These are phyloP conservation scores for Grus americana DNA, from an alignment of 2,113 vertebrate species.

Conservation along the genomic window DNA sequence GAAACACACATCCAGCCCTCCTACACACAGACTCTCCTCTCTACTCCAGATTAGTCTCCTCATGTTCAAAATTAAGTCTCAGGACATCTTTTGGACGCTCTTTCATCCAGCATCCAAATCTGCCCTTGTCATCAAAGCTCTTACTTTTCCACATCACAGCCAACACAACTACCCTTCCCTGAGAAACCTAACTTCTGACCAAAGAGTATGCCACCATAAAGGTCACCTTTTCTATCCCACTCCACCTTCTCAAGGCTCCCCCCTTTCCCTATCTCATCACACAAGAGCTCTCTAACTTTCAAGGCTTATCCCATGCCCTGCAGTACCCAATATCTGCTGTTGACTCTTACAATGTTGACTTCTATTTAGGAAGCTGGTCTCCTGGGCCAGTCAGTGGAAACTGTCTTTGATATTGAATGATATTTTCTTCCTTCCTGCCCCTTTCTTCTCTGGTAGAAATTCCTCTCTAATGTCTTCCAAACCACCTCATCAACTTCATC, in stretches of 20 bases:
- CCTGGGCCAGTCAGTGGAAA: background rate
- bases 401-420: background rate
- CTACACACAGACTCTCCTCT: background rate
- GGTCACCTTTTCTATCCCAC: background rate
- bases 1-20: background rate
- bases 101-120: background rate
- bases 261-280: background rate
- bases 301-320: background rate
- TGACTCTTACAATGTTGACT: background rate
- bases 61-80: background rate
- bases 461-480: background rate
- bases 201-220: background rate
- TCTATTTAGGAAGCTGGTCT: background rate
- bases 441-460: background rate
- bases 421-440: background rate
- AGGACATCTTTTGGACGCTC: background rate
- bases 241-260: background rate
- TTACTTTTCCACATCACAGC: background rate
- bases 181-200: background rate
- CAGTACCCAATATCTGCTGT: background rate
- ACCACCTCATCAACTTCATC: background rate
- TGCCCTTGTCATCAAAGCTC: background rate
- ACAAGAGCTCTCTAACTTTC: background rate
- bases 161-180: background rate
- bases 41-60: background rate